Evolutionary conservation across 2,888 invertebrate species (phyloP).

Genomic region (Cryptocheilus praepositus): DNA sequence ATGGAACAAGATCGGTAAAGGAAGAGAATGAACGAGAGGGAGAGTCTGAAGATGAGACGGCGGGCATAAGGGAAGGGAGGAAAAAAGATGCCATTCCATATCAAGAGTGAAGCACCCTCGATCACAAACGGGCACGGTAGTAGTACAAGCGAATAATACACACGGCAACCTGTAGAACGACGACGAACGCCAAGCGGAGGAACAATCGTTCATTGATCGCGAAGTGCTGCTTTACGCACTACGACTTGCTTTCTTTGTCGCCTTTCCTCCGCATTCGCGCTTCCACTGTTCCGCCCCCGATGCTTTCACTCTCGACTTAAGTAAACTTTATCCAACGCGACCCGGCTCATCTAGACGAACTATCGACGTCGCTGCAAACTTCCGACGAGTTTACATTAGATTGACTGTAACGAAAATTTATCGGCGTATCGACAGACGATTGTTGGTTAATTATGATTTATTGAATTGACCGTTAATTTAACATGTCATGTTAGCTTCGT

Average conservation of each 20-base stretch:
- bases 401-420: too few species aligned
- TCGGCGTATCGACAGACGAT: too few species aligned
- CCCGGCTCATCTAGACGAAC: too few species aligned
- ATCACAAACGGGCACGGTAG: constrained; percentile 39
- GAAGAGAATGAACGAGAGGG: neutral
- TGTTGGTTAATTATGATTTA: too few species aligned
- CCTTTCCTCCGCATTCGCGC: constrained; percentile 9
- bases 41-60: neutral
- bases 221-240: constrained; percentile 41
- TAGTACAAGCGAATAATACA: constrained; percentile 3
- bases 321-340: neutral
- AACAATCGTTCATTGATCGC: constrained; percentile 55
- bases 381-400: too few species aligned
- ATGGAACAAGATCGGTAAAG: neutral
- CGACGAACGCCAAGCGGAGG: constrained; percentile 25
- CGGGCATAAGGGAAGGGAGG: neutral
- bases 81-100: constrained; percentile 7
- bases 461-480: too few species aligned
- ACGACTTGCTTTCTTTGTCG: constrained; percentile 33
- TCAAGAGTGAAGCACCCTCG: constrained; percentile 25
- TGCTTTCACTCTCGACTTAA: constrained; percentile 21
- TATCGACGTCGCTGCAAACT: too few species aligned
- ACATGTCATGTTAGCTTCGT: too few species aligned
- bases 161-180: constrained; percentile 47
- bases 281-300: constrained; percentile 25